These are phyloP conservation scores for Molanna angustata DNA, from an alignment of 2,888 invertebrate genomes.

Conservation along the genomic window DNA sequence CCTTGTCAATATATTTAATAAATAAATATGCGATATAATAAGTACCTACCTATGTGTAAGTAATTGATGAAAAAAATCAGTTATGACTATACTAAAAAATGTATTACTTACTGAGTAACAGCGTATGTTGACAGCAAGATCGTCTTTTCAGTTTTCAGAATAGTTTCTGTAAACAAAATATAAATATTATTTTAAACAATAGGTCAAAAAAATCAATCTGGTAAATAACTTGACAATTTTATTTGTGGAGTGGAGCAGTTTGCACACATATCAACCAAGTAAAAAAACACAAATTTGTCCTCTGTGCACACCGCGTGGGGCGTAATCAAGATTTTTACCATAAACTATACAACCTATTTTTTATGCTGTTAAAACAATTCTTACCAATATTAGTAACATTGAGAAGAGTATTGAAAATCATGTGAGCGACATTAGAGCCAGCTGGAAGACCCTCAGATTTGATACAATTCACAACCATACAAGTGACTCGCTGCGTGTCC, in stretches of 20 bases:
- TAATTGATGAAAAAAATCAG: too few relatives aligned
- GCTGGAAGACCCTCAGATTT: conserved; percentile 30
- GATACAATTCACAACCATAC: conserved; percentile 32
- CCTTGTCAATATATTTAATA: not conserved
- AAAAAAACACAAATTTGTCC: too few relatives aligned
- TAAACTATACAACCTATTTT: too few relatives aligned
- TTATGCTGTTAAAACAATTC: conserved; percentile 17
- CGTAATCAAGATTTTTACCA: too few relatives aligned
- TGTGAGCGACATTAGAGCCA: conserved; percentile 25
- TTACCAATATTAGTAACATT: conserved; percentile 33
- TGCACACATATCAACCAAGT: too few relatives aligned
- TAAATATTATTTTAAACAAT: not conserved
- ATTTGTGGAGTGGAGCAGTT: too few relatives aligned
- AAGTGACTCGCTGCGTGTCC: conserved; percentile 23
- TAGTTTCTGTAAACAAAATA: conserved; percentile 21
- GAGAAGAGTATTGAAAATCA: conserved; percentile 32
- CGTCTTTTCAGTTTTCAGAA: conserved; percentile 13
- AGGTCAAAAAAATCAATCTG: not conserved
- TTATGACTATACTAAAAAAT: too few relatives aligned
- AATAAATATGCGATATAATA: too few relatives aligned
- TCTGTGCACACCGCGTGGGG: too few relatives aligned
- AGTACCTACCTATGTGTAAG: too few relatives aligned
- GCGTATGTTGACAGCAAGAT: conserved; percentile 20
- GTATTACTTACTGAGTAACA: too few relatives aligned
- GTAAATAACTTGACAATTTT: not conserved